These are phyloP conservation scores for Meandrusa payeni DNA, from an alignment of 2,888 invertebrate genomes.

Conservation along the genomic window DNA sequence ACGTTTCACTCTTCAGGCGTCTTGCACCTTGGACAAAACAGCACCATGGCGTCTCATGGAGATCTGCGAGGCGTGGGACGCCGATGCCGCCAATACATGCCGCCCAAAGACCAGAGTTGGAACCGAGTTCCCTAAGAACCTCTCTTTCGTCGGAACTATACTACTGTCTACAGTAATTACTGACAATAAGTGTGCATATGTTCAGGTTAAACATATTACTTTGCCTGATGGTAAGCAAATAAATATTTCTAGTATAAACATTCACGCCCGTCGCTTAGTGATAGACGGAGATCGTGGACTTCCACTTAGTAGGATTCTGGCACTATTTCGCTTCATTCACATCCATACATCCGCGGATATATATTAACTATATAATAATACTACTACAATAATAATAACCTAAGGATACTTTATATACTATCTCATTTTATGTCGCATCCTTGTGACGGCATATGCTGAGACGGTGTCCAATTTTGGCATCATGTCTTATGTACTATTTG, in stretches of 20 bases:
- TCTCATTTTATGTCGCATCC: too few relatives aligned
- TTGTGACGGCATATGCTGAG: too few relatives aligned
- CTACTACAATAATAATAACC: too few relatives aligned
- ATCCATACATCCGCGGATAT: too few relatives aligned
- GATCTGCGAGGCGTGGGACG: slow-evolving; percentile 67
- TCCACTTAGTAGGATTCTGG: too few relatives aligned
- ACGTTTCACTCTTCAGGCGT: slow-evolving; percentile 44
- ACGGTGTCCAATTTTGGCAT: too few relatives aligned
- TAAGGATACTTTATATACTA: too few relatives aligned
- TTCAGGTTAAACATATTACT: slow-evolving; percentile 56
- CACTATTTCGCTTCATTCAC: too few relatives aligned
- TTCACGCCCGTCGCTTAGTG: too few relatives aligned
- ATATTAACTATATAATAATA: too few relatives aligned
- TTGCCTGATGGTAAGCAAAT: slow-evolving; percentile 51
- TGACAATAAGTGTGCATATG: slow-evolving; percentile 55
- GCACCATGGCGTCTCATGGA: slow-evolving; percentile 64
- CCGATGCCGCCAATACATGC: slow-evolving; percentile 55
- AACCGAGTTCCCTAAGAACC: slow-evolving; percentile 46
- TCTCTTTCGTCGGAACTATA: slow-evolving; percentile 58
- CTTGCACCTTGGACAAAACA: slow-evolving; percentile 50
- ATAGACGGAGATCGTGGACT: too few relatives aligned
- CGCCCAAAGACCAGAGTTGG: slow-evolving; percentile 45
- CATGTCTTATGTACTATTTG: too few relatives aligned
- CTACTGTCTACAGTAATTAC: slow-evolving; percentile 39
- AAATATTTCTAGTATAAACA: neutral